These are phyloP conservation scores for Lordiphosa fenestrarum DNA, from an alignment of 2,888 invertebrate genomes.

Conservation along the genomic window DNA sequence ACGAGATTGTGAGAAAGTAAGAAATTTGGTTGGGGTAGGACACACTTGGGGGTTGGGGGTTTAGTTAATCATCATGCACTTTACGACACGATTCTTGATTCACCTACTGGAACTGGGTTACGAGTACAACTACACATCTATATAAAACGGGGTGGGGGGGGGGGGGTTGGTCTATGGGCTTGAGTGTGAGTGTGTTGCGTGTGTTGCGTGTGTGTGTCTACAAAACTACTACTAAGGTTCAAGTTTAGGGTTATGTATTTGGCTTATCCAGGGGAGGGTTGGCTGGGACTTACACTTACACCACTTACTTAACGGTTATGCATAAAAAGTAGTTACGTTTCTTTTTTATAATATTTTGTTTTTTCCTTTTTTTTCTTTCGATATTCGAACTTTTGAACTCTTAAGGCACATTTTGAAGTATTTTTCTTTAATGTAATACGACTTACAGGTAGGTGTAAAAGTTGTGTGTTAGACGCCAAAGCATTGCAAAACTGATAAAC, in stretches of 20 bases:
- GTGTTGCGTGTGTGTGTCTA: slow-evolving; percentile 41
- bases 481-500: slow-evolving; percentile 10
- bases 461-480: slow-evolving; percentile 31
- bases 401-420: slow-evolving; percentile 71
- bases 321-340: slow-evolving; percentile 16
- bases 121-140: slow-evolving; percentile 55
- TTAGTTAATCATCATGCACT: too few relatives aligned
- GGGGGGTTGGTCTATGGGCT: background rate
- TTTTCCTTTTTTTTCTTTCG: slow-evolving; percentile 13
- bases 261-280: slow-evolving; percentile 6
- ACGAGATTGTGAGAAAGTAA: slow-evolving; percentile 1
- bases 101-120: background rate
- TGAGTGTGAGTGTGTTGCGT: slow-evolving; percentile 15
- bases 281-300: slow-evolving; percentile 19
- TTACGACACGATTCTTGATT: too few relatives aligned
- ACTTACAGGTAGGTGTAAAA: slow-evolving; percentile 35
- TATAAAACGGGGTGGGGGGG: slow-evolving; percentile 15
- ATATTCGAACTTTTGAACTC: slow-evolving; percentile 45
- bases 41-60: background rate
- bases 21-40: background rate
- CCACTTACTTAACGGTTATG: too few relatives aligned
- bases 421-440: slow-evolving; percentile 25
- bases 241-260: slow-evolving; percentile 31
- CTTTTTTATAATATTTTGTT: slow-evolving; percentile 13
- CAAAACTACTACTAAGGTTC: slow-evolving; percentile 71